phyloP scores from a whole-genome alignment of 2,888 invertebrate species.

The Timema podura region DNA sequence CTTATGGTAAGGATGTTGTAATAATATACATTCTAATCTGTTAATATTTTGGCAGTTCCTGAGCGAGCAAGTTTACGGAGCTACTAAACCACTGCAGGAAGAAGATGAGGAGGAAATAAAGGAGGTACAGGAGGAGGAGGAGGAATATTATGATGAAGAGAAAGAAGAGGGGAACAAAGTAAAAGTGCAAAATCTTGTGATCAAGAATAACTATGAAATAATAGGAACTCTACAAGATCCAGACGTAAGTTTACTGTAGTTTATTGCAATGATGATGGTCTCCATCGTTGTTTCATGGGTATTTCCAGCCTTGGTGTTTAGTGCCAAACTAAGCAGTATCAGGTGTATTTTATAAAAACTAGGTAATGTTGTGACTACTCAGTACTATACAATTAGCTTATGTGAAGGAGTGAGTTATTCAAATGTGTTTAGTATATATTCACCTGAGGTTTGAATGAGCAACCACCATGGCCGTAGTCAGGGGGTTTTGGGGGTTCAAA shows the following conservation, averaged over 20 bases:
- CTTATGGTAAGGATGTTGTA: no score
- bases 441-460: no score
- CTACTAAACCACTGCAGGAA: conserved; percentile 34
- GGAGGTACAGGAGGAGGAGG: conserved; percentile 16
- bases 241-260: conserved; percentile 20
- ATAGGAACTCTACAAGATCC: conserved; percentile 28
- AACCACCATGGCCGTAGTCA: no score
- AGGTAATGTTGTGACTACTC: no score
- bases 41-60: conserved; percentile 38
- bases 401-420: no score
- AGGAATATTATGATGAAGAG: not conserved
- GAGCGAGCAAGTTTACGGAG: conserved; percentile 37
- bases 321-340: no score
- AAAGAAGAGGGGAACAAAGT: not conserved
- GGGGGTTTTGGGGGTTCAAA: no score
- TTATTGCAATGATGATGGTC: not conserved
- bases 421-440: no score
- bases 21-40: not conserved
- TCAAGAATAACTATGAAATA: conserved; percentile 24
- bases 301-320: no score
- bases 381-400: no score
- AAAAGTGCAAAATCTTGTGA: not conserved
- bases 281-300: no score
- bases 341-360: no score
- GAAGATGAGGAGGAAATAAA: conserved; percentile 30